A percentile compares a stretch with the other conserved stretches of the same genome.
Evolutionary conservation across 2,113 vertebrate species (phyloP).

Genomic region (Forbesichthys agassizii): DNA sequence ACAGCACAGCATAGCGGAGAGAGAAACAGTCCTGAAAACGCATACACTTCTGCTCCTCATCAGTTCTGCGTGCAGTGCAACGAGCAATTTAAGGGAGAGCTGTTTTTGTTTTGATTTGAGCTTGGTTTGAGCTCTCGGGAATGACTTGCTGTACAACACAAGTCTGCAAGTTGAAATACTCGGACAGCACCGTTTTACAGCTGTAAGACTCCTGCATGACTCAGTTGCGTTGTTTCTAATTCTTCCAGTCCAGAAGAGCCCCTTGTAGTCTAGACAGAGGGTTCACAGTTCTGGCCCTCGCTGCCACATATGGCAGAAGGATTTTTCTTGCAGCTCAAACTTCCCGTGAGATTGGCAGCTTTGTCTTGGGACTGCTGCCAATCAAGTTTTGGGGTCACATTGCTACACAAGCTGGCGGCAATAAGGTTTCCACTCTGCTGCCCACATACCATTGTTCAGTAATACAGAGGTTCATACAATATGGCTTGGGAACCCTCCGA

Average conservation of each 20-base stretch:
- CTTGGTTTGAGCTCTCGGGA: too few species aligned
- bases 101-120: neutral
- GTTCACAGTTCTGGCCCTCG: constrained; percentile 50
- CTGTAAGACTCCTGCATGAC: constrained; percentile 44
- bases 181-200: constrained; percentile 37
- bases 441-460: constrained; percentile 58
- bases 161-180: constrained; percentile 18
- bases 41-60: too few species aligned
- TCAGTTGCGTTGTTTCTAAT: constrained; percentile 43
- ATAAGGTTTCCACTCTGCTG: constrained; percentile 62
- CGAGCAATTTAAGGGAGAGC: too few species aligned
- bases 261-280: constrained; percentile 1
- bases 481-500: too few species aligned
- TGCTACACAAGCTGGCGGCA: constrained; percentile 68
- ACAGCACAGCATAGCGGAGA: too few species aligned
- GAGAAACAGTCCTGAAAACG: too few species aligned
- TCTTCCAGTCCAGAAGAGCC: neutral
- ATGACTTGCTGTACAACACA: too few species aligned
- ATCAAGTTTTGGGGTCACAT: constrained; percentile 73
- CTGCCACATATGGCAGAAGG: constrained; percentile 53
- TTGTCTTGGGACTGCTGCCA: constrained; percentile 67
- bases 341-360: constrained; percentile 69
- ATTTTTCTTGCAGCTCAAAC: constrained; percentile 64
- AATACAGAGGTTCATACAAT: too few species aligned
- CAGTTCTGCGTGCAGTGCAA: too few species aligned